Conservation (phyloP, 2,797 vertebrate genomes). For the Fistularia commersonii region DNA sequence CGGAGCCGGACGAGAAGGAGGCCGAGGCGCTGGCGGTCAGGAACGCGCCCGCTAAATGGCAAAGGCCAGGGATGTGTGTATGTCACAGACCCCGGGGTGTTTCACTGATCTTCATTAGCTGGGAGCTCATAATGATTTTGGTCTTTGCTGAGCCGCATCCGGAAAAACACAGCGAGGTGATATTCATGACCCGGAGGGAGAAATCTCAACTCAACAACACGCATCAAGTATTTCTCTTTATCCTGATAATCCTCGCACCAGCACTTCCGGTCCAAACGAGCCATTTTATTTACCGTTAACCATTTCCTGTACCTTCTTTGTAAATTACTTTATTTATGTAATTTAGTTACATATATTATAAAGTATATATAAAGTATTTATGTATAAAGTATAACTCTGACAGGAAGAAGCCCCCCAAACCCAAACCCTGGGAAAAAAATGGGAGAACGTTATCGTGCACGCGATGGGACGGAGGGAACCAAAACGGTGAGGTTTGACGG, state of each 20-base stretch:
- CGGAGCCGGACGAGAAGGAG: conserved; percentile 43
- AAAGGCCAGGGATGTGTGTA: conserved; percentile 39
- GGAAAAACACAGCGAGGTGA: too few relatives aligned
- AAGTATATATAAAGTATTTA: too few relatives aligned
- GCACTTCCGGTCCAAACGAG: conserved; percentile 70
- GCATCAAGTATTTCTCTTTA: conserved; percentile 35
- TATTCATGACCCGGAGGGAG: background rate
- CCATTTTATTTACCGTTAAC: too few relatives aligned
- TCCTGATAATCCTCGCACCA: conserved; percentile 42
- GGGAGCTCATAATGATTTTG: conserved; percentile 7
- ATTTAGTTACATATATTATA: too few relatives aligned
- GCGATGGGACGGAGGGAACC: too few relatives aligned
- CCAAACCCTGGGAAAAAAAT: too few relatives aligned
- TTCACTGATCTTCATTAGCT: conserved; percentile 55
- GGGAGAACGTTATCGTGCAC: too few relatives aligned
- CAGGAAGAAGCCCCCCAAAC: too few relatives aligned
- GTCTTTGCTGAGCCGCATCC: background rate
- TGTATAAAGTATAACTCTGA: too few relatives aligned
- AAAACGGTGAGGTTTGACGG: conserved; percentile 18
- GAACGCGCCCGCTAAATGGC: conserved; percentile 13
- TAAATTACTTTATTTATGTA: conserved; percentile 79
- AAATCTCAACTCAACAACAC: conserved; percentile 35
- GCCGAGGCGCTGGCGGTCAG: background rate
- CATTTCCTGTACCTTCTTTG: too few relatives aligned
- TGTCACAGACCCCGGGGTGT: conserved; percentile 55